phyloP scores from a whole-genome alignment of 1,140 invertebrate genomes.

The Brachionus asplanchnoidis region DNA sequence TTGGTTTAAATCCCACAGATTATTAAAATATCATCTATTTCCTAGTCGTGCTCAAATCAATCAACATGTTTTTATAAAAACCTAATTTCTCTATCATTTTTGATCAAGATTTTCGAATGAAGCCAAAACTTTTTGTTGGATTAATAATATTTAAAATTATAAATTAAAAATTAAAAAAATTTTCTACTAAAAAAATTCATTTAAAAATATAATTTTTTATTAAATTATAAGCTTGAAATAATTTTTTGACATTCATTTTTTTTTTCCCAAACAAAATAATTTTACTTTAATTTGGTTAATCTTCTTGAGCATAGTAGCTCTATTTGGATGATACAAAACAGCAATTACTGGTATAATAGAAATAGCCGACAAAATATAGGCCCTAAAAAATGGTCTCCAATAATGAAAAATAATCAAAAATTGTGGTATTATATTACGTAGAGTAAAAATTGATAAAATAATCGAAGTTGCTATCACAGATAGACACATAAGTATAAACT shows the following conservation, averaged over 20 bases:
- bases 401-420: neutral
- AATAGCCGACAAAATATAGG: slow-evolving; percentile 2
- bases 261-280: neutral
- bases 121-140: neutral
- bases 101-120: neutral
- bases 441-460: neutral
- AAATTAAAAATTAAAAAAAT: no score
- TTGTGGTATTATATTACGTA: slow-evolving; percentile 8
- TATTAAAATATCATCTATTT: neutral
- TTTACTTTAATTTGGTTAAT: neutral
- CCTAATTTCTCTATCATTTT: neutral
- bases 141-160: no score
- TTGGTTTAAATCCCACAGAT: neutral
- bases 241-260: no score
- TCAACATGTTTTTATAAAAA: neutral
- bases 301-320: neutral
- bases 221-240: no score
- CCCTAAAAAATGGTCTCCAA: slow-evolving; percentile 1
- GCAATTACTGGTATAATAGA: slow-evolving; percentile 6
- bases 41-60: neutral
- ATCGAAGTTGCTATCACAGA: neutral
- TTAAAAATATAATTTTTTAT: no score
- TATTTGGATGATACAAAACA: neutral
- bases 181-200: no score
- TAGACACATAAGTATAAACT: slow-evolving; percentile 13